phyloP scores from a whole-genome alignment of 2,888 invertebrate species.

The Asteroscopus sphinx region DNA sequence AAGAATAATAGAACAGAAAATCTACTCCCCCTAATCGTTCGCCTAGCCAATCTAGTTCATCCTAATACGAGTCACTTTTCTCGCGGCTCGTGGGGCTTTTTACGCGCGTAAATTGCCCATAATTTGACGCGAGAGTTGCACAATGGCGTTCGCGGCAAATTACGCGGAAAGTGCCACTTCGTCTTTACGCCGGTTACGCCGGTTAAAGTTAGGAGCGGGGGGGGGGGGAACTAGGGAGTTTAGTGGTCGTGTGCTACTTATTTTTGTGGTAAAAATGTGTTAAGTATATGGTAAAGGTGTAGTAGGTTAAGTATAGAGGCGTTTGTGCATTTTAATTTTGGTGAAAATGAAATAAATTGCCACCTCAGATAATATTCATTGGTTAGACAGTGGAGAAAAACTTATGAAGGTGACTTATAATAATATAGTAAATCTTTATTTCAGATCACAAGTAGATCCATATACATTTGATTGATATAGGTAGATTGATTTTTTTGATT shows the following conservation, averaged over 20 bases:
- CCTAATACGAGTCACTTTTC: constrained; percentile 52
- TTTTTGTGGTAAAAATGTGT: constrained; percentile 49
- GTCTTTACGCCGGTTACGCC: constrained; percentile 49
- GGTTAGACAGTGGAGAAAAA: too few species aligned
- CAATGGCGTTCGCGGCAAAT: constrained; percentile 57
- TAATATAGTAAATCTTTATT: too few species aligned
- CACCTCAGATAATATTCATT: too few species aligned
- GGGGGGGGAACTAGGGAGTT: constrained; percentile 25
- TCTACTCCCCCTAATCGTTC: constrained; percentile 19
- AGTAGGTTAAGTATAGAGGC: constrained; percentile 40
- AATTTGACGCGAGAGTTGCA: constrained; percentile 54
- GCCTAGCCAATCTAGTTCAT: constrained; percentile 48
- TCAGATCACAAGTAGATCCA: too few species aligned
- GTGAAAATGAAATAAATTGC: neutral
- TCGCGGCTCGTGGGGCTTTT: constrained; percentile 53
- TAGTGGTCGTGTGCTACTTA: constrained; percentile 39
- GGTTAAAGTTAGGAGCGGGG: constrained; percentile 25
- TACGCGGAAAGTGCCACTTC: constrained; percentile 58
- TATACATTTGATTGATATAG: too few species aligned
- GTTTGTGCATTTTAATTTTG: constrained; percentile 11
- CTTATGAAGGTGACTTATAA: too few species aligned
- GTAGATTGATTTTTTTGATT: too few species aligned
- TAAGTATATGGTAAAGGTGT: constrained; percentile 41
- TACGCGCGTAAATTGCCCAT: constrained; percentile 56
- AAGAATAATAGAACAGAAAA: neutral